These are phyloP conservation scores for Vesta saturnalis DNA, from an alignment of 2,888 invertebrate genomes.

Conservation along the genomic window DNA sequence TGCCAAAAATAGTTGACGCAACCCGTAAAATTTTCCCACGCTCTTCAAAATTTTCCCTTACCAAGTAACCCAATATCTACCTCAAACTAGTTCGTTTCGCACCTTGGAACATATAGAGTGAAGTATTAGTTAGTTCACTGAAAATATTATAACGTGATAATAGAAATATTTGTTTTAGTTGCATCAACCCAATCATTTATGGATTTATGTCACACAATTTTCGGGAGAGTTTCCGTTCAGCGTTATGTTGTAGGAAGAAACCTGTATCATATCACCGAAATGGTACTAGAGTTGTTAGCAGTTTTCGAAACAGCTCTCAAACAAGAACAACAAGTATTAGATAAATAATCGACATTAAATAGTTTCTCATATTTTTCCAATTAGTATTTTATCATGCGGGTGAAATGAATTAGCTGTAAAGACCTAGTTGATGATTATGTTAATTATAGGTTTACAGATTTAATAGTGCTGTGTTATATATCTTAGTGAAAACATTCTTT, in stretches of 20 bases:
- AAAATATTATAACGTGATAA: no score
- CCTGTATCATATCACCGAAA: conserved; percentile 39
- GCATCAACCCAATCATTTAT: conserved; percentile 78
- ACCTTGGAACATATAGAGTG: no score
- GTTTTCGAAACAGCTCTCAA: conserved; percentile 55
- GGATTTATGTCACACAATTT: conserved; percentile 80
- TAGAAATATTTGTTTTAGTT: conserved; percentile 61
- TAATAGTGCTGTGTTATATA: no score
- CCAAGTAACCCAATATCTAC: no score
- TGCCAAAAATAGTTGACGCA: no score
- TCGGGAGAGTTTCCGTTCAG: conserved; percentile 67
- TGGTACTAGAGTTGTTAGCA: conserved; percentile 49
- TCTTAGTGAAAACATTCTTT: no score
- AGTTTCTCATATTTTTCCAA: background rate
- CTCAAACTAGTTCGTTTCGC: no score
- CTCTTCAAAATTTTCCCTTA: no score
- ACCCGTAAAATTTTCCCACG: no score
- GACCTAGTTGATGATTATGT: background rate
- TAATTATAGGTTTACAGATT: background rate
- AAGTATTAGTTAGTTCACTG: no score
- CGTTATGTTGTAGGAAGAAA: conserved; percentile 60
- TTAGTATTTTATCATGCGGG: background rate
- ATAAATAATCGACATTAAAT: conserved; percentile 39
- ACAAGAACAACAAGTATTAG: conserved; percentile 55
- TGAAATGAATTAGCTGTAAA: background rate